These are phyloP conservation scores for Lepeophtheirus salmonis DNA, from an alignment of 1,140 invertebrate species.

Conservation along the genomic window DNA sequence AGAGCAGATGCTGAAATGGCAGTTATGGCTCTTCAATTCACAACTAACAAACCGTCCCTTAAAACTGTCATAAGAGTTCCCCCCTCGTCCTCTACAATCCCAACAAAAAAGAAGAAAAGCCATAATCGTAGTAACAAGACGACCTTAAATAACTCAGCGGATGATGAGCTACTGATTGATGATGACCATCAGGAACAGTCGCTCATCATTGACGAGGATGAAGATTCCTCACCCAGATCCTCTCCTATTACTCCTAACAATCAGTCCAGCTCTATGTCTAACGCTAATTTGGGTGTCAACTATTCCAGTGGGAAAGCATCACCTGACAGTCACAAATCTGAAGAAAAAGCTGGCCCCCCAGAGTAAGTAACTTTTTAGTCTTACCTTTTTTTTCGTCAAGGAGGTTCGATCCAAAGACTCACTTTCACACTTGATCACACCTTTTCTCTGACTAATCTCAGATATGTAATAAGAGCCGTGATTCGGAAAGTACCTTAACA, in stretches of 20 bases:
- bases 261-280: not conserved
- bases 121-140: not conserved
- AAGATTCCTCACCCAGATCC: not conserved
- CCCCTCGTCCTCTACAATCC: no score
- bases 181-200: not conserved
- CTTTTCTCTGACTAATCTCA: no score
- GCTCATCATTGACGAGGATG: not conserved
- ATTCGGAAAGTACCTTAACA: no score
- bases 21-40: not conserved
- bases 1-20: not conserved
- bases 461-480: no score
- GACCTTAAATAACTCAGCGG: not conserved
- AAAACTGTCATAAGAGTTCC: not conserved
- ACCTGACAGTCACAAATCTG: constrained; percentile 6
- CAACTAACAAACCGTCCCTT: not conserved
- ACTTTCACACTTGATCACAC: not conserved
- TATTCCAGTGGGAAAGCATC: not conserved
- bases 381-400: not conserved
- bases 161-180: not conserved
- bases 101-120: not conserved
- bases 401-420: not conserved
- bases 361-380: not conserved
- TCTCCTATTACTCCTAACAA: not conserved
- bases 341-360: not conserved
- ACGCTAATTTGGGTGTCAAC: not conserved